Conservation (phyloP, 1,140 invertebrate species). For the Pectinophora gossypiella region DNA sequence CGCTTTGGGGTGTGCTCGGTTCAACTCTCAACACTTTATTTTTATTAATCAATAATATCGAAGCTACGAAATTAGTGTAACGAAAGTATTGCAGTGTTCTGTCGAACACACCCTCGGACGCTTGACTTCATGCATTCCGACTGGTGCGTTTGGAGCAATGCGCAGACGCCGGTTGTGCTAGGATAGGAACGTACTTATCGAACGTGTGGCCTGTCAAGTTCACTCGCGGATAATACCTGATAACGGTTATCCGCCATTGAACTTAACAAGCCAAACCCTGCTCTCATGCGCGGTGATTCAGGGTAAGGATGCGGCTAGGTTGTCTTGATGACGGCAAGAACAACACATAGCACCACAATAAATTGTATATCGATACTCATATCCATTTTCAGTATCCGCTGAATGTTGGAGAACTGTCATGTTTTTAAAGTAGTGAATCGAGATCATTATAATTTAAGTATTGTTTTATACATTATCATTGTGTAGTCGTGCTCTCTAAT, state of each 20-base stretch:
- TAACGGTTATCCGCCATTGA: too few species aligned
- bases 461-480: too few species aligned
- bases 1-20: slow-evolving; percentile 29
- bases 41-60: too few species aligned
- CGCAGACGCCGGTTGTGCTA: slow-evolving; percentile 11
- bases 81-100: background rate
- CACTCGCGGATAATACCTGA: slow-evolving; percentile 1
- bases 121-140: slow-evolving; percentile 68
- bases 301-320: slow-evolving; percentile 30
- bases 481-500: background rate
- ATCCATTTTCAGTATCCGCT: background rate
- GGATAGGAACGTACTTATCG: slow-evolving; percentile 7
- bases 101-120: slow-evolving; percentile 24
- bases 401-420: background rate
- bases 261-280: too few species aligned
- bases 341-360: slow-evolving; percentile 39
- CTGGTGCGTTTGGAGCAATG: slow-evolving; percentile 41
- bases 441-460: background rate
- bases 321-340: slow-evolving; percentile 51
- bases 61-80: too few species aligned
- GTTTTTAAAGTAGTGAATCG: background rate
- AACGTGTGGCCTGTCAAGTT: slow-evolving; percentile 10
- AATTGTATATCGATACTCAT: background rate
- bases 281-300: too few species aligned
- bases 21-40: background rate